phyloP scores from a whole-genome alignment of 2,888 invertebrate genomes.

The Cynaeus angustus region DNA sequence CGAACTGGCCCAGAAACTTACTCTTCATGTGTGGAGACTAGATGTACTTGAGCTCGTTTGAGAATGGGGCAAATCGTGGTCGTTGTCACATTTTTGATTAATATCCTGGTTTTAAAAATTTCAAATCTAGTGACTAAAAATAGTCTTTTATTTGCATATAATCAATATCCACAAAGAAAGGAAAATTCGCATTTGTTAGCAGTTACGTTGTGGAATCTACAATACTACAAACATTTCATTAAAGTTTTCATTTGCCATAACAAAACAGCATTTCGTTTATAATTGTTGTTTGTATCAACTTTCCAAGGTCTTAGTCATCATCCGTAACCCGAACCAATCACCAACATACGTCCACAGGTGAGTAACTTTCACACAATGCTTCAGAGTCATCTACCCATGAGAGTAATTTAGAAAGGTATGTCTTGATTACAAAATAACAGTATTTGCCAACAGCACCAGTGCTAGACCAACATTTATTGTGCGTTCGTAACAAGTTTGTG shows the following conservation, averaged over 20 bases:
- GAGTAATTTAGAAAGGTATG: slow-evolving; percentile 34
- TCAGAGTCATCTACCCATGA: slow-evolving; percentile 16
- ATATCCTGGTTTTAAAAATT: neutral
- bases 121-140: slow-evolving; percentile 21
- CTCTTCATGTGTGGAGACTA: slow-evolving; percentile 19
- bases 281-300: slow-evolving; percentile 33
- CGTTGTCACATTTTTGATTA: neutral
- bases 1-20: slow-evolving; percentile 27
- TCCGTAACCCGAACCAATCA: slow-evolving; percentile 30
- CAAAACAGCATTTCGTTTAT: slow-evolving; percentile 3
- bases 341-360: slow-evolving; percentile 42
- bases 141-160: slow-evolving; percentile 24
- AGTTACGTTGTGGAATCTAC: neutral
- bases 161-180: slow-evolving; percentile 23
- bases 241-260: slow-evolving; percentile 1
- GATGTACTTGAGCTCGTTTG: slow-evolving; percentile 42
- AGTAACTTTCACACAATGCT: slow-evolving; percentile 44
- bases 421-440: slow-evolving; percentile 41
- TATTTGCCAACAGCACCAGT: slow-evolving; percentile 30
- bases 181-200: slow-evolving; percentile 10
- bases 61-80: slow-evolving; percentile 5
- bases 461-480: slow-evolving; percentile 8
- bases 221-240: neutral
- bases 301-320: slow-evolving; percentile 47
- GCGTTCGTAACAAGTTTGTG: slow-evolving; percentile 27